A percentile compares a stretch with the other conserved stretches of the same genome.
These are phyloP conservation scores for Toxotes jaculatrix DNA, from an alignment of 2,113 vertebrate species.

Conservation along the genomic window DNA sequence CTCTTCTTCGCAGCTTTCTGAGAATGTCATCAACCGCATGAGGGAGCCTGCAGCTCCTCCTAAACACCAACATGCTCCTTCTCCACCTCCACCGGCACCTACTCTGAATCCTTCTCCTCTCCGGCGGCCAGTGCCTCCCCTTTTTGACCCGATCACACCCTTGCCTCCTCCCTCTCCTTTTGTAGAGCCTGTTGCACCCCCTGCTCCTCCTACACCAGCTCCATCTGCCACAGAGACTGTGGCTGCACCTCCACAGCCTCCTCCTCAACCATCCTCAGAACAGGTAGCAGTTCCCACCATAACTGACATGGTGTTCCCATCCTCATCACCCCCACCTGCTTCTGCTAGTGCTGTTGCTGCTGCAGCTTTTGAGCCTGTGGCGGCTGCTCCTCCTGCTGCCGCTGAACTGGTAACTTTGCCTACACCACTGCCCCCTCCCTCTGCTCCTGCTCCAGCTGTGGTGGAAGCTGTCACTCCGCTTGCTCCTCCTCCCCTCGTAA, in stretches of 20 bases:
- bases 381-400: constrained; percentile 40
- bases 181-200: constrained; percentile 56
- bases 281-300: constrained; percentile 76
- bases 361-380: constrained; percentile 65
- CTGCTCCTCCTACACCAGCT: constrained; percentile 50
- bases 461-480: constrained; percentile 38
- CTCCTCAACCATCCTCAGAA: constrained; percentile 56
- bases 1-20: constrained; percentile 87
- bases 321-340: constrained; percentile 42
- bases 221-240: constrained; percentile 56
- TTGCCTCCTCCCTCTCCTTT: constrained; percentile 59
- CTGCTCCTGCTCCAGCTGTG: constrained; percentile 37
- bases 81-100: constrained; percentile 38
- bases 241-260: constrained; percentile 40
- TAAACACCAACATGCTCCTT: constrained; percentile 28
- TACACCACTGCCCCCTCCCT: constrained; percentile 28
- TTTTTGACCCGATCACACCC: constrained; percentile 68
- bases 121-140: constrained; percentile 62
- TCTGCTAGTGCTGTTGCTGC: constrained; percentile 36
- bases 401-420: constrained; percentile 39
- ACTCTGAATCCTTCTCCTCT: constrained; percentile 49
- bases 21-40: constrained; percentile 96
- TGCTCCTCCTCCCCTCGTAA: constrained; percentile 47
- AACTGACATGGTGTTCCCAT: constrained; percentile 60
- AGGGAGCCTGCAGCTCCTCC: constrained; percentile 86